A percentile compares a stretch with the other conserved stretches of the same genome.
Conservation (phyloP, 2,797 vertebrate species). For the Enteromius paludinosus region DNA sequence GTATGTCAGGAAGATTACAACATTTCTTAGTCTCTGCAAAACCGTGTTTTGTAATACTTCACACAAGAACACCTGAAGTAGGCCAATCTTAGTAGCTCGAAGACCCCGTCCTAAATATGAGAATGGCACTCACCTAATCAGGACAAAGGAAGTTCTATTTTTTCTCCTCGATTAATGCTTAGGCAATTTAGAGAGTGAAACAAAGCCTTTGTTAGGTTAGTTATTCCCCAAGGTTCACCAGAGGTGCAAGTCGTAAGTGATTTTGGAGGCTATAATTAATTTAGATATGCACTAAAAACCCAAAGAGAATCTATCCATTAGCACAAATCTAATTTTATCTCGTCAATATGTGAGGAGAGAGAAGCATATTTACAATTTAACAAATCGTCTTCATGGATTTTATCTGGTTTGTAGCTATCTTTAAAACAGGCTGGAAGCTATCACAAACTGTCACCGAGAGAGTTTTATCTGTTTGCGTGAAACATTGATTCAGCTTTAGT, state of each 20-base stretch:
- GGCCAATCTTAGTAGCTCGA: background rate
- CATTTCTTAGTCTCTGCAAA: background rate
- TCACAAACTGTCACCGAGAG: constrained; percentile 8
- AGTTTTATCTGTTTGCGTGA: constrained; percentile 25
- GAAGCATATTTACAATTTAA: constrained; percentile 18
- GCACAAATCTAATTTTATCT: constrained; percentile 11
- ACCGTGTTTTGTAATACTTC: background rate
- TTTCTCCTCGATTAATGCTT: constrained; percentile 4
- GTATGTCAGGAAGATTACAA: background rate
- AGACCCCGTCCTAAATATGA: constrained; percentile 33
- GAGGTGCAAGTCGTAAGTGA: constrained; percentile 28
- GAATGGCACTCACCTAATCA: constrained; percentile 44
- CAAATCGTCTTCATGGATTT: background rate
- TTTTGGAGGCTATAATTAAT: constrained; percentile 36
- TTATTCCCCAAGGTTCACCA: constrained; percentile 12
- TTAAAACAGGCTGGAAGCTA: background rate
- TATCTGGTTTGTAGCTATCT: background rate
- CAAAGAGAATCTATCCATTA: constrained; percentile 14
- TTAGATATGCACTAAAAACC: background rate
- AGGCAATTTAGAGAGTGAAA: constrained; percentile 7
- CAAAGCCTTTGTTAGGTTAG: constrained; percentile 33
- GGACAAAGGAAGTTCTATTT: constrained; percentile 33
- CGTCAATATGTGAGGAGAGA: background rate
- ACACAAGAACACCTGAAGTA: constrained; percentile 1
- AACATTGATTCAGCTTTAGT: constrained; percentile 8